These are phyloP conservation scores for Conus betulinus DNA, from an alignment of 1,140 invertebrate species.

Conservation along the genomic window DNA sequence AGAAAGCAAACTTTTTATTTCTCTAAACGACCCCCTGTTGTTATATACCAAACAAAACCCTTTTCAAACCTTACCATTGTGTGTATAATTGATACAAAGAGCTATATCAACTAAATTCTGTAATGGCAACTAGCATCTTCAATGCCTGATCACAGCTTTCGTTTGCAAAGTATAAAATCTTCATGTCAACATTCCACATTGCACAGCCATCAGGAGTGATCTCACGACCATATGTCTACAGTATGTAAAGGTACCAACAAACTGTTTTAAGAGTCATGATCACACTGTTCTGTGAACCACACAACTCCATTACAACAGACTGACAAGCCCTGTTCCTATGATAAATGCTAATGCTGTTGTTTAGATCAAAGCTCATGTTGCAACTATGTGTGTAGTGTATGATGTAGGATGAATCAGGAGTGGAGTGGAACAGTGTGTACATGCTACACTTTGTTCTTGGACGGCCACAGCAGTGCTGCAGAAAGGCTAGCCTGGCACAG, in stretches of 20 bases:
- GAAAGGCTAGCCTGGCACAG: conserved; percentile 30
- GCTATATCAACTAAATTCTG: not conserved
- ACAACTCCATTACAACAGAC: conserved; percentile 1
- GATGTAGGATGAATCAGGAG: not conserved
- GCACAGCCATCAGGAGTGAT: conserved; percentile 27
- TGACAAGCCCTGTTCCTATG: not conserved
- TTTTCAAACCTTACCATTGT: not conserved
- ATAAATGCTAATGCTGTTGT: not conserved
- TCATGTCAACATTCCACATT: conserved; percentile 24
- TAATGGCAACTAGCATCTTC: not conserved
- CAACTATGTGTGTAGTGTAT: not conserved
- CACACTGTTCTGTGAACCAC: not conserved
- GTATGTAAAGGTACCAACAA: not conserved
- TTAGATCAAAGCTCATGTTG: not conserved
- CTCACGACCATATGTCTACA: conserved; percentile 1
- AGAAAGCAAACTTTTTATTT: no score
- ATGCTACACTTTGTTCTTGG: conserved; percentile 40
- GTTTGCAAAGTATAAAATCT: conserved; percentile 15
- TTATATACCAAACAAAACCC: not conserved
- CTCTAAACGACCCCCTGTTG: no score
- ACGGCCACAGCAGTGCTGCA: conserved; percentile 45
- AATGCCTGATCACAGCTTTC: conserved; percentile 25
- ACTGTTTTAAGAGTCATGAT: not conserved
- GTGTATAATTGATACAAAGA: not conserved
- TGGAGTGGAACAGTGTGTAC: conserved; percentile 19